Evolutionary conservation across 92 coral and sea anemone genomes (phyloP), one percentile per base, ranked within the genome.

Genomic region (Heliopora coerulea): DNA sequence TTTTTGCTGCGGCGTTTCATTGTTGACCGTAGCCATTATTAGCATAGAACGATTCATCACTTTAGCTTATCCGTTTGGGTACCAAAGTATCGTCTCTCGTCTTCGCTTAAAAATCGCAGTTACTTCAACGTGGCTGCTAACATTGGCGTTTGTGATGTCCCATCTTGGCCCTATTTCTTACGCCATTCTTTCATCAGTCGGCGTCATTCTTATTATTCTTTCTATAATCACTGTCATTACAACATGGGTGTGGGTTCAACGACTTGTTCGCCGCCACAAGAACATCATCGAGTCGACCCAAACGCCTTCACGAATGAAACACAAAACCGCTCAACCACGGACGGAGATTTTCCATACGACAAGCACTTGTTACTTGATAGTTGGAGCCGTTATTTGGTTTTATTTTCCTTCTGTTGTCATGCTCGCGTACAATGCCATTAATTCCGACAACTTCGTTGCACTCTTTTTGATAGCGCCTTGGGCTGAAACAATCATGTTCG

Each of bases 21-120:
- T 65, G 28, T 12, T 39, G 18, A 65, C 72, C 6, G 10, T 65
- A 3, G 56, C 30, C 8, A 20, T 65, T 5, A 65, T 65, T 25
- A 65, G 54, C 56, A 28, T 65, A 27, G 72, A 65, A 24, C 52
- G 72, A 1, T 65, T 65, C n/a, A 20, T 65, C 1, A 65, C 72
- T 12, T 18, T 65, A 6, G 72, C 72, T 19, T 65, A n/a, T 25
- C 72, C 72, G 17, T 65, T 2, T 65, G 27, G 72, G 0, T 41
- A 41, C 33, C 72, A 65, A 10, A 13, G 2, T 1, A 65, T 65
- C 17, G 0, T 65, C 1, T 39, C 54, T 4, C 54, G 11, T 31
- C 19, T 0, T 25, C 72, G 72, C 1, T 8, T 65, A 7, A 65
- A 65, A 28, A n/a, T 20, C n/a, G 32, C 50, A 14, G 70, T 63